Base-by-base conservation (phyloP, 2,113 vertebrate genomes). In the Marmota flaviventris region DNA sequence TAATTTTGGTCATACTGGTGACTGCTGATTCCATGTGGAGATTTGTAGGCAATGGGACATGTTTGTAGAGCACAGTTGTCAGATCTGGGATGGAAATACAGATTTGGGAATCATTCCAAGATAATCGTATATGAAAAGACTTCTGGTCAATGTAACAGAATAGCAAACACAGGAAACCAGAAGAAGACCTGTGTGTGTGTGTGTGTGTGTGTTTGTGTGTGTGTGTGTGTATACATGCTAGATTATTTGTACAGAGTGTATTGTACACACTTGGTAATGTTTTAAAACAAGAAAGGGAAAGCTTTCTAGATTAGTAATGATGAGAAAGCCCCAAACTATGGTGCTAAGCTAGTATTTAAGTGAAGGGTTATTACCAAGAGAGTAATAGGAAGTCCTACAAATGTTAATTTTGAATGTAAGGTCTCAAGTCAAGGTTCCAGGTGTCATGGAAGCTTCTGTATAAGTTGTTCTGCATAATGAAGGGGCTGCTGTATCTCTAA, bases 231-330 rank as follows among this genome's bases (percentile, higher is more conserved):
- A 14, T 69, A 14, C 12, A 11, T 69, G 42, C 14, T 86, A 34
- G 75, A 73, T 79, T 69, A 45, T 63, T 93, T 78, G 37, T 24
- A 82, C 70, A 86, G 63, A 48, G 8, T 63, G 95, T 56, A 51
- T 72, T 84, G 24, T 37, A 58, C 78, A 78, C 14, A 95, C 22
- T 65, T 17, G 61, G 61, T 82, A 58, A 93, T 65, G 53, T 32
- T 67, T 95, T 93, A 65, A 94, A 72, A 61, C 2, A 94, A 61
- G 34, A 81, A 91, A 83, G 18, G n/a, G 51, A 84, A 78, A 58
- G 2, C 63, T 65, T 73, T 14, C n/a, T 14, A 29, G 8, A 58
- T 88, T 42, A 88, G 63, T 77, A 93, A 73, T 72, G 25, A 89
- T 79, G 16, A 86, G 20, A 70, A 77, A 69, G 76, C 4, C 11